These are phyloP conservation scores for Hippocampus abdominalis DNA, from an alignment of 2,113 vertebrate species.

Conservation along the genomic window DNA sequence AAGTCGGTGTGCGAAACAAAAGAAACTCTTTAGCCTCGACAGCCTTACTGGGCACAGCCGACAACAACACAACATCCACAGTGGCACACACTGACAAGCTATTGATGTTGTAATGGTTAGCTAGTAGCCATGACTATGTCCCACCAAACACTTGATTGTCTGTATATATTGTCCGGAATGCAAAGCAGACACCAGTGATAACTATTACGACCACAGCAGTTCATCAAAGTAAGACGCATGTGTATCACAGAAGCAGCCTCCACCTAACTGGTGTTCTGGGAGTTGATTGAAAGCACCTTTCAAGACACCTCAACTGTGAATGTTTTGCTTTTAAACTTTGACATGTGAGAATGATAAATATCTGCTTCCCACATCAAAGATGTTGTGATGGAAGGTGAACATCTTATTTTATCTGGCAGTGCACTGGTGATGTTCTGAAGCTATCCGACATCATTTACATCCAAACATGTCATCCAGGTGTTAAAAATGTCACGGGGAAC, in stretches of 20 bases:
- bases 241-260: slow-evolving; percentile 72
- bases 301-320: slow-evolving; percentile 56
- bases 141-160: slow-evolving; percentile 65
- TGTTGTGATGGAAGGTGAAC: slow-evolving; percentile 64
- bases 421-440: slow-evolving; percentile 17
- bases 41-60: slow-evolving; percentile 61
- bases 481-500: slow-evolving; percentile 72
- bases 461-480: slow-evolving; percentile 54
- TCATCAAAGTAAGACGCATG: slow-evolving; percentile 67
- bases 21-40: slow-evolving; percentile 64
- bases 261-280: slow-evolving; percentile 71
- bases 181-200: slow-evolving; percentile 49
- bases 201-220: slow-evolving; percentile 71
- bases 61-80: slow-evolving; percentile 54
- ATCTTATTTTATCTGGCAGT: slow-evolving; percentile 59
- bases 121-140: slow-evolving; percentile 61
- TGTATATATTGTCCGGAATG: slow-evolving; percentile 49
- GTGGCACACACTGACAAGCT: slow-evolving; percentile 50
- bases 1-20: slow-evolving; percentile 64
- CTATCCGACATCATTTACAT: slow-evolving; percentile 15
- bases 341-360: slow-evolving; percentile 69
- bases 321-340: slow-evolving; percentile 63
- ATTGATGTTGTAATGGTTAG: slow-evolving; percentile 67
- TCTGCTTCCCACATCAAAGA: slow-evolving; percentile 75
- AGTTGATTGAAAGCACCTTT: slow-evolving; percentile 53